phyloP scores from a whole-genome alignment of 2,113 vertebrate species.

The Syngnathoides biaculeatus region DNA sequence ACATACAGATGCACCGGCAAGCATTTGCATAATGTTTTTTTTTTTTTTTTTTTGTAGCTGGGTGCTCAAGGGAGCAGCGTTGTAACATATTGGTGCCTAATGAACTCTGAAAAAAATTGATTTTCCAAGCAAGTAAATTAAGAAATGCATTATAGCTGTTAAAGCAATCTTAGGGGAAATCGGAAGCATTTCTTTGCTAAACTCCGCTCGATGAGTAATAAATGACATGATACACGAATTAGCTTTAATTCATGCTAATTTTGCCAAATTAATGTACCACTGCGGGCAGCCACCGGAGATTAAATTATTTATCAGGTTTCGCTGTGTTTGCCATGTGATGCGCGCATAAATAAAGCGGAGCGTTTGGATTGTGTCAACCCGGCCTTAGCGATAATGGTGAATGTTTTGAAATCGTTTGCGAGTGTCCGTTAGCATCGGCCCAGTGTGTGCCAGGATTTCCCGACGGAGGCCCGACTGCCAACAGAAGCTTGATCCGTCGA shows the following conservation, averaged over 20 bases:
- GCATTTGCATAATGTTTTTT: constrained; percentile 99
- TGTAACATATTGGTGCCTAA: constrained; percentile 99
- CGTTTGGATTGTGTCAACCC: constrained; percentile 19
- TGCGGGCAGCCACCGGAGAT: constrained; percentile 96
- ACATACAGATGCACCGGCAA: constrained; percentile 87
- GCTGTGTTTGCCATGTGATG: constrained; percentile 72
- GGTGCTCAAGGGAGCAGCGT: constrained; percentile 92
- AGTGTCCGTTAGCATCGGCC: constrained; percentile 19
- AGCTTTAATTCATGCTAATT: constrained; percentile 99
- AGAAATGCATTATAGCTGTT: constrained; percentile 99
- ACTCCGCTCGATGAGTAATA: constrained; percentile 99
- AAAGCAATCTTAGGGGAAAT: constrained; percentile 99
- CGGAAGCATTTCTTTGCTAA: constrained; percentile 92
- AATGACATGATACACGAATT: constrained; percentile 99
- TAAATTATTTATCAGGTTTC: constrained; percentile 90
- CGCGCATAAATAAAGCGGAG: constrained; percentile 24
- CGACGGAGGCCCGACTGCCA: constrained; percentile 52
- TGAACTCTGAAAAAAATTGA: constrained; percentile 99
- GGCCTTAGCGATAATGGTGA: constrained; percentile 2
- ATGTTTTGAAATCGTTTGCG: background rate
- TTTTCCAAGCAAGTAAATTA: constrained; percentile 99
- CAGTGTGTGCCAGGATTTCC: constrained; percentile 36
- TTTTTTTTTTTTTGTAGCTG: constrained; percentile 93
- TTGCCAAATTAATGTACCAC: constrained; percentile 99
- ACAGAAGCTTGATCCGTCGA: constrained; percentile 21